Conservation (phyloP, 2,113 vertebrate genomes). For the Meriones unguiculatus region DNA sequence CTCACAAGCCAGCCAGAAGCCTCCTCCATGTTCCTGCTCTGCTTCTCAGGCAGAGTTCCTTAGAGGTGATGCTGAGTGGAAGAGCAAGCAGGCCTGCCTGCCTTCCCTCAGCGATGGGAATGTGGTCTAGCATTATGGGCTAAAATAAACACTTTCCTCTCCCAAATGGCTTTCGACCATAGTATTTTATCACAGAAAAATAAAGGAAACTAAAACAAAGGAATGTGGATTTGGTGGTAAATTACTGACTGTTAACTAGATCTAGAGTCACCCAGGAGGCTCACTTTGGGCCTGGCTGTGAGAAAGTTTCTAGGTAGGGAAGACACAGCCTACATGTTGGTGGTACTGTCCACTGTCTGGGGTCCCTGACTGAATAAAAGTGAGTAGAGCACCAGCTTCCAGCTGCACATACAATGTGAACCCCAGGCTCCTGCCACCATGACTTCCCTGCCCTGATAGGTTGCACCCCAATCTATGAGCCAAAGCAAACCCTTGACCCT, state of each 20-base stretch:
- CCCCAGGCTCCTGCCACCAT: background rate
- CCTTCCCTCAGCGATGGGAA: too few species aligned
- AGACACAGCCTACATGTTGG: background rate
- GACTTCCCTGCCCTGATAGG: background rate
- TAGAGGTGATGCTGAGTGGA: background rate
- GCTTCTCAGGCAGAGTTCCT: background rate
- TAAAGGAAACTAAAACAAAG: background rate
- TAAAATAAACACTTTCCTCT: background rate
- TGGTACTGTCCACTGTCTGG: background rate
- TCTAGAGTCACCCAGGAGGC: background rate
- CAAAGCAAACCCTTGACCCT: background rate
- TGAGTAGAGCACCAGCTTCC: accelerated
- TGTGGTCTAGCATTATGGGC: too few species aligned
- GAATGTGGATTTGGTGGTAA: accelerated
- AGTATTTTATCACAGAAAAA: background rate
- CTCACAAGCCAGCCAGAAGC: background rate
- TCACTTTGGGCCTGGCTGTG: background rate
- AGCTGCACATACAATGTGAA: background rate
- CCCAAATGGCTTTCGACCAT: too few species aligned
- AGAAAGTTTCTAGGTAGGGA: background rate
- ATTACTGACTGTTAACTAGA: background rate
- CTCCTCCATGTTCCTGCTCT: background rate
- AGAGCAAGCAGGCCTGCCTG: background rate
- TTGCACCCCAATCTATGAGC: background rate
- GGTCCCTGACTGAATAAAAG: background rate